phyloP scores from a whole-genome alignment of 2,113 vertebrate genomes.

The Mungos mungo region DNA sequence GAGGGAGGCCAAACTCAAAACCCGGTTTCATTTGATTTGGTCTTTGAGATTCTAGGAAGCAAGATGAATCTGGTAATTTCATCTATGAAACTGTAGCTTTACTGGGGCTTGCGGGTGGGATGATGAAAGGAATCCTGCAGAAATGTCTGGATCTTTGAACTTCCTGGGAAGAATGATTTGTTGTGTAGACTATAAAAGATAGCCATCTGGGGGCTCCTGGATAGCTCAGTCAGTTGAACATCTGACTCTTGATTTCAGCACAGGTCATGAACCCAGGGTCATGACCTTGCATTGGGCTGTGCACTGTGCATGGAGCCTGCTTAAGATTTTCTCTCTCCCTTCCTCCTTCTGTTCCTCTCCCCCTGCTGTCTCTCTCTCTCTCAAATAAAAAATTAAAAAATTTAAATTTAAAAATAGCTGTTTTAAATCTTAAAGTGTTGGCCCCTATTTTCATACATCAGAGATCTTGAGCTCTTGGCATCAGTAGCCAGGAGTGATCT shows the following conservation, averaged over 20 bases:
- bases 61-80: not conserved
- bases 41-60: not conserved
- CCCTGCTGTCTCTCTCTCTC: no score
- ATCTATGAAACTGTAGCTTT: not conserved
- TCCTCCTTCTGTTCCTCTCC: no score
- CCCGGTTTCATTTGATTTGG: not conserved
- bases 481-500: no score
- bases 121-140: fast-evolving
- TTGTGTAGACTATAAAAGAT: not conserved
- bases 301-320: no score
- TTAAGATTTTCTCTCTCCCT: no score
- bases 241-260: no score
- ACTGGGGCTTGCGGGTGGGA: not conserved
- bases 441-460: not conserved
- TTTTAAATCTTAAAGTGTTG: not conserved
- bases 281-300: no score
- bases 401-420: not conserved
- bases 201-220: no score
- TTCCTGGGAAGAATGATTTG: not conserved
- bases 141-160: not conserved
- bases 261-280: no score
- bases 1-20: not conserved
- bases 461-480: not conserved
- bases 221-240: no score
- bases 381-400: no score